Evolutionary conservation across 2,888 invertebrate species (phyloP), one percentile per base, ranked within the genome.

Genomic region (Pristionchus arcanus): DNA sequence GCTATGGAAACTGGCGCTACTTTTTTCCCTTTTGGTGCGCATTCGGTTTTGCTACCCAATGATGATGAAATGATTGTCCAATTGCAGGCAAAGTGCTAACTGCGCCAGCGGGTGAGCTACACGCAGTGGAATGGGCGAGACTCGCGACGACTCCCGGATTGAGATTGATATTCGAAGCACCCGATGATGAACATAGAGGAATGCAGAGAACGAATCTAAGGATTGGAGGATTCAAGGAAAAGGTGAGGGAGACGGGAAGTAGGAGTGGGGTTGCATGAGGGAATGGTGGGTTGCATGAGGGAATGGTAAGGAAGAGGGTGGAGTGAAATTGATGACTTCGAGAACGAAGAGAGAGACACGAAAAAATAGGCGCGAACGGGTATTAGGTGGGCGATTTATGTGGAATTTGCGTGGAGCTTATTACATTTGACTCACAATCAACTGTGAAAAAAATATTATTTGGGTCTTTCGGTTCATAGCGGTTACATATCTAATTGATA

Each of bases 91-190:
- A 90, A 85, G 90, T 93, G n/a, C 89, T 90, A n/a, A 92, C 92
- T 2, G 97, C 98, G 92, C 96, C 97, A 63, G 96, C 97, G 0
- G 96, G 96, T 85, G 98, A 99, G 93, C 97, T 99, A 94, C 98
- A 98, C 89, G 96, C 97, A 90, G 97, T 98, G 0, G 97, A 97
- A 95, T 98, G 98, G 96, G 97, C 98, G 95, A 97, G 97, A 94
- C 97, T 99, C 93, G 97, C 98, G 63, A 97, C 98, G 34, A 97
- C 97, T 0, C 97, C 97, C 97, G 98, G 98, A 0, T 96, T 99
- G 2, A 96, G 98, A 89, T 96, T 99, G 53, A 97, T 98, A 93
- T 96, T 98, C 74, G 98, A 98, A 95, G 98, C 74, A 31, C 88
- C 88, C n/a, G 88, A 88, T 28, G 88, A 88, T 13, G 53, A 74